Percentiles rank a stretch among this genome's conserved stretches.
phyloP scores from a whole-genome alignment of 2,888 invertebrate genomes.

The Prosopocoilus inquinatus region DNA sequence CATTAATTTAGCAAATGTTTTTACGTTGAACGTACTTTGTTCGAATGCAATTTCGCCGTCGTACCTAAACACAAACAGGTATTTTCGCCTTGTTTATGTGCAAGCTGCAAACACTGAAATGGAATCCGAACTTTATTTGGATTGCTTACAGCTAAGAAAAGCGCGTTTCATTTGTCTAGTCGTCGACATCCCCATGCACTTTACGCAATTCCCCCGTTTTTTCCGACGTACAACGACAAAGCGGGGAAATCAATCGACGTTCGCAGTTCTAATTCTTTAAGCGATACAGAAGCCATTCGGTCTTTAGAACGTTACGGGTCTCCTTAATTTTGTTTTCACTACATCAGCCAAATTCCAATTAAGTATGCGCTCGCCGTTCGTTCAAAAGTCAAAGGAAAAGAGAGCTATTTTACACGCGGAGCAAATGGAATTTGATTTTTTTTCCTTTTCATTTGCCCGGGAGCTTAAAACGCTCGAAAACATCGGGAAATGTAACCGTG shows the following conservation, averaged over 20 bases:
- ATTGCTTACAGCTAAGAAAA: constrained; percentile 1
- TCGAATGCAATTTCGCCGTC: constrained; percentile 2
- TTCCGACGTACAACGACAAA: neutral
- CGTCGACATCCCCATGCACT: neutral
- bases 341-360: constrained; percentile 3
- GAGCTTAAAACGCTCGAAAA: too few species aligned
- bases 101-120: neutral
- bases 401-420: neutral
- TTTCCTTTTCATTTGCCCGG: neutral
- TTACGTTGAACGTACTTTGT: constrained; percentile 1
- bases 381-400: neutral
- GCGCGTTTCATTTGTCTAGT: constrained; percentile 1
- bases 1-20: constrained; percentile 1
- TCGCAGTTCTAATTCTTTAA: constrained; percentile 1
- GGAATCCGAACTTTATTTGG: neutral
- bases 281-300: constrained; percentile 1
- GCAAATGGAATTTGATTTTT: neutral
- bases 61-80: neutral
- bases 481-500: too few species aligned
- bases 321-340: constrained; percentile 5
- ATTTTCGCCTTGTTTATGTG: constrained; percentile 2
- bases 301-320: constrained; percentile 1
- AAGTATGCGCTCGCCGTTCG: neutral
- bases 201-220: neutral
- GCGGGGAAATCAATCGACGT: neutral